Evolutionary conservation across 2,113 vertebrate genomes (phyloP).

Genomic region (Camelus bactrianus): DNA sequence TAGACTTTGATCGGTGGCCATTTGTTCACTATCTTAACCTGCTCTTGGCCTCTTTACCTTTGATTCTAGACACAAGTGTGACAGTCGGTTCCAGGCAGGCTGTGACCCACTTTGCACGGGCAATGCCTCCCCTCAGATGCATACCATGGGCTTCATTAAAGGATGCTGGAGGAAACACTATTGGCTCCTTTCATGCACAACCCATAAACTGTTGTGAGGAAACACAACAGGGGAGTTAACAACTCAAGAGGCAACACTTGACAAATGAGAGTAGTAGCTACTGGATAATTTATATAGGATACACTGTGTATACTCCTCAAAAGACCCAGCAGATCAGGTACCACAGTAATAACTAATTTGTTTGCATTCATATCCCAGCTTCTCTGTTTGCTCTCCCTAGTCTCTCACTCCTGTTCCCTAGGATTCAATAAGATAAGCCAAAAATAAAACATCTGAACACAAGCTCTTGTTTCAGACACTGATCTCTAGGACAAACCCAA

Average conservation of each 20-base stretch:
- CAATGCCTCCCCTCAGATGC: neutral
- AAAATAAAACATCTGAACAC: neutral
- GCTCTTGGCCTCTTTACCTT: neutral
- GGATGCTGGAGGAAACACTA: neutral
- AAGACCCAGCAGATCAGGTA: neutral
- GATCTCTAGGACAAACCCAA: neutral
- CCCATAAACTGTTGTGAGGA: neutral
- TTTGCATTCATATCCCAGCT: neutral
- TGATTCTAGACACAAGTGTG: neutral
- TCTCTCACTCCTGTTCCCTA: neutral
- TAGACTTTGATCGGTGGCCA: neutral
- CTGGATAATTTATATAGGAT: neutral
- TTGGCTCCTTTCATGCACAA: neutral
- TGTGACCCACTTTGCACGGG: neutral
- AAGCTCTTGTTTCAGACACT: neutral
- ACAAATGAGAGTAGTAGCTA: neutral
- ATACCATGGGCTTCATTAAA: neutral
- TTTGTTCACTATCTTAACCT: neutral
- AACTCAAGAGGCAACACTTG: neutral
- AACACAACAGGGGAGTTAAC: neutral
- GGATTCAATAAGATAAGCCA: neutral
- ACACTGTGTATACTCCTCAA: neutral
- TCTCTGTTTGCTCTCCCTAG: neutral
- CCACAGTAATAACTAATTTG: neutral
- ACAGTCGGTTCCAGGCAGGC: neutral